phyloP scores from a whole-genome alignment of 2,797 vertebrate genomes.

The Phrynocephalus vlangalii region DNA sequence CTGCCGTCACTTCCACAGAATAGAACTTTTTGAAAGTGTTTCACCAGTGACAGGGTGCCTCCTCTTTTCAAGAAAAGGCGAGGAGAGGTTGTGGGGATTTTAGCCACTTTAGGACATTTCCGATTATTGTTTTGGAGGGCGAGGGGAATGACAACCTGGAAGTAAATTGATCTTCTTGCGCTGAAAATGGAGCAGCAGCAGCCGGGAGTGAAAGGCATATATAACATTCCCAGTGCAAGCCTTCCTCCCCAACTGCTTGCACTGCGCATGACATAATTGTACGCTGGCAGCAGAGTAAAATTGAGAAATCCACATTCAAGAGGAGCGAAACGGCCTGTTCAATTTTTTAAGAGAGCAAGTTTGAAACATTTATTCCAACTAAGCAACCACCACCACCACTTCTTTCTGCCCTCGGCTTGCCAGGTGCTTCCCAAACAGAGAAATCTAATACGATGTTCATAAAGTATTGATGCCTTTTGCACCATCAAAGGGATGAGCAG shows the following conservation, averaged over 20 bases:
- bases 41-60: too few species aligned
- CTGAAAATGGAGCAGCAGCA: not conserved
- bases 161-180: slow-evolving; percentile 37
- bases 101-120: slow-evolving; percentile 20
- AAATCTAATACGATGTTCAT: slow-evolving; percentile 72
- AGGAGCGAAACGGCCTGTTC: slow-evolving; percentile 55
- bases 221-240: not conserved
- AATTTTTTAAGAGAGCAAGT: slow-evolving; percentile 63
- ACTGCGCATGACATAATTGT: slow-evolving; percentile 3
- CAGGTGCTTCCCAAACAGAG: slow-evolving; percentile 72
- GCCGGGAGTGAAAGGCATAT: not conserved
- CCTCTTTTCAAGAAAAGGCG: not conserved
- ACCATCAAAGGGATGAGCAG: slow-evolving; percentile 54
- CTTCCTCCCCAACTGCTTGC: not conserved
- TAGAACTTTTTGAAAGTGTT: too few species aligned
- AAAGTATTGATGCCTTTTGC: slow-evolving; percentile 77
- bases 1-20: too few species aligned
- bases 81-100: not conserved
- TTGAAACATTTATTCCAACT: slow-evolving; percentile 76
- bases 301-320: slow-evolving; percentile 66
- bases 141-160: not conserved
- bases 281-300: slow-evolving; percentile 35
- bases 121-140: rapidly evolving
- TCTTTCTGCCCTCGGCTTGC: not conserved
- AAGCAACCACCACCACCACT: slow-evolving; percentile 41